phyloP scores from a whole-genome alignment of 2,113 vertebrate species.

The Syrrhaptes paradoxus region DNA sequence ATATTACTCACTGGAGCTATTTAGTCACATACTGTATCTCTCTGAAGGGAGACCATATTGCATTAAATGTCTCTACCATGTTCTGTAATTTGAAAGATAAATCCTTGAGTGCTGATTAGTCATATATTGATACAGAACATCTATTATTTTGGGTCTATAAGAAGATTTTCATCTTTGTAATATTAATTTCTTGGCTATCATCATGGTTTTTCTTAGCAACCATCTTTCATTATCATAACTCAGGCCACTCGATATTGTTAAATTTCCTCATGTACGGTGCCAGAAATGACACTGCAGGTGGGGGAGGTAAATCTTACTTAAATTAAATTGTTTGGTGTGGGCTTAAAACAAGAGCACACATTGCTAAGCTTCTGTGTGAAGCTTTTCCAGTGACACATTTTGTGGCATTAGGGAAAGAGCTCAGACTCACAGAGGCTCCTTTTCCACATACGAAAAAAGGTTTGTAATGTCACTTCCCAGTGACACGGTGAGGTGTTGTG shows the following conservation, averaged over 20 bases:
- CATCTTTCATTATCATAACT: slow-evolving; percentile 57
- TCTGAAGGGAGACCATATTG: slow-evolving; percentile 70
- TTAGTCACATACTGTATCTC: slow-evolving; percentile 68
- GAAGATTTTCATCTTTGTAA: slow-evolving; percentile 60
- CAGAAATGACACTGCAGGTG: slow-evolving; percentile 57
- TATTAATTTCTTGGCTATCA: slow-evolving; percentile 67
- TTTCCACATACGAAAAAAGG: background rate
- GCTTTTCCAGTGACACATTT: slow-evolving; percentile 57
- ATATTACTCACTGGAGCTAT: slow-evolving; percentile 72
- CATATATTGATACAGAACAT: slow-evolving; percentile 69
- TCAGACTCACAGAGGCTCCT: background rate
- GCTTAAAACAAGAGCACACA: slow-evolving; percentile 52
- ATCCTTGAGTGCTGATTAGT: slow-evolving; percentile 68
- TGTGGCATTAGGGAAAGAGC: slow-evolving; percentile 65
- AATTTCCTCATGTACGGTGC: slow-evolving; percentile 47
- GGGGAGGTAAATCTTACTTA: slow-evolving; percentile 61
- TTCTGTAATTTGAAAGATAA: slow-evolving; percentile 68
- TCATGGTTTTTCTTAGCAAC: slow-evolving; percentile 53
- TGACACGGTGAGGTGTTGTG: background rate
- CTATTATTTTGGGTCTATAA: slow-evolving; percentile 67
- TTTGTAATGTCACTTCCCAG: background rate
- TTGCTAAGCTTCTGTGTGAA: slow-evolving; percentile 41
- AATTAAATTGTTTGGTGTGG: slow-evolving; percentile 63
- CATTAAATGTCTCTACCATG: slow-evolving; percentile 71
- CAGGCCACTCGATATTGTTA: slow-evolving; percentile 33